phyloP scores from a whole-genome alignment of 2,113 vertebrate genomes.

The Poeciliopsis occidentalis region DNA sequence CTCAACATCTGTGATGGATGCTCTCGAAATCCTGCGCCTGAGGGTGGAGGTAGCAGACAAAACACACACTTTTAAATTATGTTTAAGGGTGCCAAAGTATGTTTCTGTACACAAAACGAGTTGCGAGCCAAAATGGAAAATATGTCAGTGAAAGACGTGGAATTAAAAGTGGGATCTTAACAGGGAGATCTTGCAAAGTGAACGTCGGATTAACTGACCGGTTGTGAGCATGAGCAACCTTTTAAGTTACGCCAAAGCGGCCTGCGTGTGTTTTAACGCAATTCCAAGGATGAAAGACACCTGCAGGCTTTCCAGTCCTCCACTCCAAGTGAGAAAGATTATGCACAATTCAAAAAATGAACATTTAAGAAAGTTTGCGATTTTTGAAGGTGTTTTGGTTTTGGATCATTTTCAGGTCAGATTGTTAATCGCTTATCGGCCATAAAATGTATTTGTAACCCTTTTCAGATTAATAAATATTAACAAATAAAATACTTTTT shows the following conservation, averaged over 20 bases:
- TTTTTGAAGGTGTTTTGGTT: neutral
- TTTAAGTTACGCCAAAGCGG: neutral
- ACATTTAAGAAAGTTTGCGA: neutral
- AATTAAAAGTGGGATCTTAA: neutral
- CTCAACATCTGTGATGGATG: slow-evolving; percentile 47
- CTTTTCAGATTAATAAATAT: no score
- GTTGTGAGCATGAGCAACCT: neutral
- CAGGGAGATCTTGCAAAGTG: neutral
- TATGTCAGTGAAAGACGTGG: neutral
- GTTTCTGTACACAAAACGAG: neutral
- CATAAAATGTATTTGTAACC: no score
- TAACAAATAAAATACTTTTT: no score
- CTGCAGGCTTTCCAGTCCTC: neutral
- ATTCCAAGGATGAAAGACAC: no score
- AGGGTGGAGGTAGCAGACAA: neutral
- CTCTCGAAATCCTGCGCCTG: slow-evolving; percentile 12
- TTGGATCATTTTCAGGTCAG: no score
- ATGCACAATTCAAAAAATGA: neutral
- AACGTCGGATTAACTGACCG: neutral
- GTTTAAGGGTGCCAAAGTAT: neutral
- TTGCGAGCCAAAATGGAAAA: neutral
- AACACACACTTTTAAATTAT: neutral
- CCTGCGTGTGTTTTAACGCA: no score
- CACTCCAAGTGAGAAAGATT: neutral
- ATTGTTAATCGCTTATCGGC: no score